A percentile compares a stretch with the other conserved stretches of the same genome.
Evolutionary conservation across 2,888 invertebrate genomes (phyloP).

Genomic region (Deroplatys truncata): DNA sequence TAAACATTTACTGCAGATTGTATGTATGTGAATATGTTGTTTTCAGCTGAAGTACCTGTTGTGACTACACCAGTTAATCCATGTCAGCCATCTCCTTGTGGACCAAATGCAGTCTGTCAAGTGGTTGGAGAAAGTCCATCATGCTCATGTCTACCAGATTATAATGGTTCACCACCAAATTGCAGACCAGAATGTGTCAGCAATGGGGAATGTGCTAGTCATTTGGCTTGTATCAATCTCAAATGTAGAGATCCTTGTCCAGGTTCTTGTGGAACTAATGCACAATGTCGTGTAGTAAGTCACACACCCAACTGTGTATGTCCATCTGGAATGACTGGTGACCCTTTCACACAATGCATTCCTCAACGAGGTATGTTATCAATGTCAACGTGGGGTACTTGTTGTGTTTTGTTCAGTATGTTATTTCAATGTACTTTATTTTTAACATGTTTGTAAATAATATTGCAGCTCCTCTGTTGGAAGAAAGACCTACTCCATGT

Average conservation of each 20-base stretch:
- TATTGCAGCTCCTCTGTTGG: conserved; percentile 10
- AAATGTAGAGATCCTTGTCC: conserved; percentile 49
- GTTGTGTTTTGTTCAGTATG: background rate
- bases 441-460: background rate
- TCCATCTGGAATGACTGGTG: conserved; percentile 42
- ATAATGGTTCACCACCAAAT: conserved; percentile 47
- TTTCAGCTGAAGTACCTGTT: background rate
- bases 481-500: conserved; percentile 53
- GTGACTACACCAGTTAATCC: conserved; percentile 27
- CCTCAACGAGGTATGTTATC: conserved; percentile 26
- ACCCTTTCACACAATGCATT: conserved; percentile 40
- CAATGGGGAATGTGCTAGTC: conserved; percentile 46
- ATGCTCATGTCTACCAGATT: conserved; percentile 50
- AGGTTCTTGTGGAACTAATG: conserved; percentile 43
- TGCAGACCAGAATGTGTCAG: conserved; percentile 47
- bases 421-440: background rate
- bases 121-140: conserved; percentile 51
- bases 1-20: background rate
- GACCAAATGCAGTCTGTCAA: conserved; percentile 56
- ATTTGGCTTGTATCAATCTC: conserved; percentile 42
- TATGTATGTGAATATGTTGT: background rate
- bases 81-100: conserved; percentile 38
- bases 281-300: conserved; percentile 40
- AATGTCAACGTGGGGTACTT: conserved; percentile 8
- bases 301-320: conserved; percentile 45